Conservation (phyloP, 2,797 vertebrate genomes). For the Cottoperca gobio region DNA sequence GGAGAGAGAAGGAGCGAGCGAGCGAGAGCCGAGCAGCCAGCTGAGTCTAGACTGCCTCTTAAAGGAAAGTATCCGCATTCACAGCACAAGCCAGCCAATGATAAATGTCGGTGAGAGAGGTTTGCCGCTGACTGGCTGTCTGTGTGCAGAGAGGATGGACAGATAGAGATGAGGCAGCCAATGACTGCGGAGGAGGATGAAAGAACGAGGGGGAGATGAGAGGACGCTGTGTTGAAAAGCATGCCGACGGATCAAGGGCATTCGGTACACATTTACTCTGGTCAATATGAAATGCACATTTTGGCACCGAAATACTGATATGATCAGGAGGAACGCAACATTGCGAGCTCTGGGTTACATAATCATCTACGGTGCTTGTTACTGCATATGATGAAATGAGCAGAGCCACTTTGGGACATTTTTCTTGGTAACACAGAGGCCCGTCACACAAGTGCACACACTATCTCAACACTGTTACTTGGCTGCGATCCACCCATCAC, state of each 20-base stretch:
- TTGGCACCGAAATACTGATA: not conserved
- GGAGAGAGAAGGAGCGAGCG: conserved; percentile 52
- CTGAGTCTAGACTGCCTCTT: conserved; percentile 84
- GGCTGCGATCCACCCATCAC: conserved; percentile 33
- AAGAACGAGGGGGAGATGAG: conserved; percentile 1
- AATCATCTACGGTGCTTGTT: not conserved
- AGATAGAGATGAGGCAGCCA: conserved; percentile 53
- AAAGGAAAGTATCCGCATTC: conserved; percentile 78
- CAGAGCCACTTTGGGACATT: not conserved
- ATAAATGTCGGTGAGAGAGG: conserved; percentile 30
- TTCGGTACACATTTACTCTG: conserved; percentile 41
- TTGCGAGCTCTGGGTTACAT: conserved; percentile 4
- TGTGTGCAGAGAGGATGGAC: conserved; percentile 45
- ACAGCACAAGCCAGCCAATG: conserved; percentile 74
- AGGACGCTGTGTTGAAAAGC: conserved; percentile 54
- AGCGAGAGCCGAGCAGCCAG: conserved; percentile 57
- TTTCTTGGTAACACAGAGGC: conserved; percentile 15
- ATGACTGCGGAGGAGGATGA: conserved; percentile 46
- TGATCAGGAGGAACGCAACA: not conserved
- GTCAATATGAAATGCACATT: not conserved
- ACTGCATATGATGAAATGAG: conserved; percentile 22
- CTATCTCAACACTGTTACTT: conserved; percentile 28
- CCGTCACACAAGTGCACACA: conserved; percentile 15
- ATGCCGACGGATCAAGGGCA: conserved; percentile 80
- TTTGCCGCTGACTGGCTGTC: conserved; percentile 62